Base-by-base conservation (phyloP, 1,140 invertebrate genomes). In the Lineus longissimus region DNA sequence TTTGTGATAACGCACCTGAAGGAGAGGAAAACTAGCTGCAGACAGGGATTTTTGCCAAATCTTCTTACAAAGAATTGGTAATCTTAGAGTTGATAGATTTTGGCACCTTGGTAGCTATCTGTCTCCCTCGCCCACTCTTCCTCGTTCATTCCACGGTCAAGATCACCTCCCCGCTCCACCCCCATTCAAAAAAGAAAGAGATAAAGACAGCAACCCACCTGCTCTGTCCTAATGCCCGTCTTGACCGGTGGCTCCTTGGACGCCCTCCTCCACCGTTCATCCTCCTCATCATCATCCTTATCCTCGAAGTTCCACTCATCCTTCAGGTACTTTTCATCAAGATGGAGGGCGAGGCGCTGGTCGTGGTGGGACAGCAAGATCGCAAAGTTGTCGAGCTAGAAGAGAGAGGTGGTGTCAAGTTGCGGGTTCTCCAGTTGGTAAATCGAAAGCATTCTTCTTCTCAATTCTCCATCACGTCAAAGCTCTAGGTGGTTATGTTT, bases 251-350 rank as follows among this genome's bases (percentile, higher is more conserved):
- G 66, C 29, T 76, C 77, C 59, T 54, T 60, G 17, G 55, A 6
- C 25, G 30, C 2, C 27, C 27, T 57, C 29, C 9, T 2, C 9
- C 22, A 23, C 72, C 73, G 41, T 73, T 75, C 67, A 69, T 73
- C 7, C 63, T 45, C 31, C 69, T 76, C 67, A 4, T 25, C 31
- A 22, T 73, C 55, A 4, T 57, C 63, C 9, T 73, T 54, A 4
- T 57, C 63, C 9, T 72, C 75, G 69, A 76, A 79, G 45, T 76
- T 73, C 73, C 72, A 74, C 62, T 79, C 77, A 23, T 79, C 77
- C 31, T 69, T 55, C 7, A 77, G 65, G 64, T 76, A 79, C 27
- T 70, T 59, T 30, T 65, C 47, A 61, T 79, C 70, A 2, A 79
- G 69, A 41, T 55, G 55, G 25, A 59, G 64, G 40, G 69, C 68